Percentiles rank a stretch among this genome's conserved stretches.
Conservation (phyloP, 1,140 invertebrate species). For the Anthonomus grandis region DNA sequence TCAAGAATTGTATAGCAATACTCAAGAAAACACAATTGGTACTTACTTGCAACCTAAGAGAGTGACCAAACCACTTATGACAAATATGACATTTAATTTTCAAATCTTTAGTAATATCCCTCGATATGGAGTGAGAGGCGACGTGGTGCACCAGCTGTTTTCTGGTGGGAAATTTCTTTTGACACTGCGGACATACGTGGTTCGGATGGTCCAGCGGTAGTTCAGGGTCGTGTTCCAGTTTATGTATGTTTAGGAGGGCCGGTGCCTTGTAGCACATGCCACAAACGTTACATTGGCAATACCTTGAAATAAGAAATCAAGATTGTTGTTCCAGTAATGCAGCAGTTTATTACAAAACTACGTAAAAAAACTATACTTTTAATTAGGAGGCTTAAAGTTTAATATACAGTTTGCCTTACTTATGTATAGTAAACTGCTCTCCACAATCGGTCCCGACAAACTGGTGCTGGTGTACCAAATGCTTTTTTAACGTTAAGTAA, state of each 20-base stretch:
- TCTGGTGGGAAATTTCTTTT: slow-evolving; percentile 36
- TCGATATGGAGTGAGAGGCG: slow-evolving; percentile 26
- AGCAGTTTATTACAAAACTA: too few species aligned
- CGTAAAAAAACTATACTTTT: too few species aligned
- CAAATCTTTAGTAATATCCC: slow-evolving; percentile 26
- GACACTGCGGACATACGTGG: slow-evolving; percentile 38
- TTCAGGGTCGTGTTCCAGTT: slow-evolving; percentile 32
- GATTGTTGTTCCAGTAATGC: too few species aligned
- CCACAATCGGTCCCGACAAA: slow-evolving; percentile 23
- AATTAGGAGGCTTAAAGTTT: too few species aligned
- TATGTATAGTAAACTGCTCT: slow-evolving; percentile 32
- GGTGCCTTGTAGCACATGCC: slow-evolving; percentile 30
- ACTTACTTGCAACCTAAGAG: slow-evolving; percentile 56
- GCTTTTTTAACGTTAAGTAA: slow-evolving; percentile 30
- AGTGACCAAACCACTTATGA: slow-evolving; percentile 64
- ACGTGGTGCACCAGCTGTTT: slow-evolving; percentile 36
- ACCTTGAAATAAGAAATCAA: slow-evolving; percentile 25
- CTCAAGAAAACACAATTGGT: too few species aligned
- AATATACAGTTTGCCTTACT: slow-evolving; percentile 23
- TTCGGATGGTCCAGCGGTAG: slow-evolving; percentile 31
- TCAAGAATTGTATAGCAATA: too few species aligned
- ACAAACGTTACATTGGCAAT: slow-evolving; percentile 35
- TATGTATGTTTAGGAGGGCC: slow-evolving; percentile 35
- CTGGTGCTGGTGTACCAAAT: slow-evolving; percentile 32
- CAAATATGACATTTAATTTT: slow-evolving; percentile 58